Base-by-base conservation (phyloP, 2,113 vertebrate species). In the Perca fluviatilis region DNA sequence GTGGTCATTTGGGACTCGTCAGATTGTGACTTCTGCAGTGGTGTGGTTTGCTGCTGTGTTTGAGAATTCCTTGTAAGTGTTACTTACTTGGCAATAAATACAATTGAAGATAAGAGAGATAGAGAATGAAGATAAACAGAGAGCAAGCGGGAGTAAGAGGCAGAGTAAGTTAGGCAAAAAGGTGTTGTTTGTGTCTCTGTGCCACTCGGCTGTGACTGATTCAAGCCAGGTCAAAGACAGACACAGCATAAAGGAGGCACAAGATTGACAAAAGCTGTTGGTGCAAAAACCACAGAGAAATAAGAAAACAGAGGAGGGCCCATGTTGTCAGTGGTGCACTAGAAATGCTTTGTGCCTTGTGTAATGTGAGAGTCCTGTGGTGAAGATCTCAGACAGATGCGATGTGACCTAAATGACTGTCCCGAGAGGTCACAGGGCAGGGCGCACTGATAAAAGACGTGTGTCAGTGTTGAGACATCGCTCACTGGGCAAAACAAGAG, bases 401-500 rank as follows among this genome's bases (percentile, higher is more conserved):
- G 8, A 77, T 57, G 65, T 12, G 60, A 77, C 81, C 77, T 72
- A 19, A 36, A 36, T 18, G 58, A 30, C 70, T 72, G 80, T 91
- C 72, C 68, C 49, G 13, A 18, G 57, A 83, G 91, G 91, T 89
- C 90, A 83, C 19, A 77, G 90, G 89, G 86, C 78, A 80, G 75
- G 72, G 81, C 65, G 58, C 14, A 0, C 30, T 21, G 89, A 79
- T 75, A 89, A 93, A 60, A 88, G 91, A 88, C 40, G 40, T 3
- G 63, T 72, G 71, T 90, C 83, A 51, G 62, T 66, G 69, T 43
- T 46, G 30, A 83, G 83, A 84, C 66, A 30, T 33, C 7, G 8
- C 43, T 74, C 14, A 2, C 33, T 5, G 53, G 23, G 15, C 25
- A 43, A 84, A 88, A 92, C 81, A 87, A 87, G 81, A 72, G 64